phyloP scores from a whole-genome alignment of 2,888 invertebrate genomes.

The Thecocarcelia acutangulata region DNA sequence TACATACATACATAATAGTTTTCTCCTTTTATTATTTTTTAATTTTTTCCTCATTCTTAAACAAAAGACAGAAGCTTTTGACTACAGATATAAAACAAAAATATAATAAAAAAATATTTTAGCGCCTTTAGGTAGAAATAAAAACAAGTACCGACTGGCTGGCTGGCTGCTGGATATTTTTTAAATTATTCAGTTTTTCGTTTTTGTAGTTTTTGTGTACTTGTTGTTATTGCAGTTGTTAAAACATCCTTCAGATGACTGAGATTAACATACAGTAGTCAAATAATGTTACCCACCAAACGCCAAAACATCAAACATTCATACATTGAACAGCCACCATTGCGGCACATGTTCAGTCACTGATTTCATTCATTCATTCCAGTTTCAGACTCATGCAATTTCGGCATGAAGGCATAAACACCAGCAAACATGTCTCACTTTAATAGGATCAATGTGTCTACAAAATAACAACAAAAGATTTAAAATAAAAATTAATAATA shows the following conservation, averaged over 20 bases:
- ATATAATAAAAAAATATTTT: constrained; percentile 22
- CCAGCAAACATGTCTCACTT: constrained; percentile 57
- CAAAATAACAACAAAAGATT: constrained; percentile 22
- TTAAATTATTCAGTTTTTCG: constrained; percentile 37
- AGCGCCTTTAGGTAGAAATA: constrained; percentile 59
- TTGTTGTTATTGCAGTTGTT: constrained; percentile 22
- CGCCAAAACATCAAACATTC: constrained; percentile 19
- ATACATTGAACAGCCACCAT: neutral
- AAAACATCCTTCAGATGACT: constrained; percentile 57
- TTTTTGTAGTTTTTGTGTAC: constrained; percentile 1
- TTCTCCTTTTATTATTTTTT: neutral
- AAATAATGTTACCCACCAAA: constrained; percentile 53
- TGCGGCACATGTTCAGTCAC: constrained; percentile 3
- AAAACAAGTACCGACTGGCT: constrained; percentile 32
- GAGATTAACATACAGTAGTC: constrained; percentile 67
- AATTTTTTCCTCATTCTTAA: constrained; percentile 12
- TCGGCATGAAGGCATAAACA: constrained; percentile 37
- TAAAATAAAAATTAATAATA: constrained; percentile 33
- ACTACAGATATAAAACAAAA: constrained; percentile 28
- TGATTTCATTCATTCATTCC: constrained; percentile 14
- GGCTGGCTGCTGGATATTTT: constrained; percentile 18
- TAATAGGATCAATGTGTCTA: constrained; percentile 48
- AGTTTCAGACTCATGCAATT: neutral
- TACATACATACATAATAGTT: too few relatives aligned
- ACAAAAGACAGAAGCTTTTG: constrained; percentile 54